These are phyloP conservation scores for Tricholauxania praeusta DNA, from an alignment of 2,888 invertebrate genomes.

Conservation along the genomic window DNA sequence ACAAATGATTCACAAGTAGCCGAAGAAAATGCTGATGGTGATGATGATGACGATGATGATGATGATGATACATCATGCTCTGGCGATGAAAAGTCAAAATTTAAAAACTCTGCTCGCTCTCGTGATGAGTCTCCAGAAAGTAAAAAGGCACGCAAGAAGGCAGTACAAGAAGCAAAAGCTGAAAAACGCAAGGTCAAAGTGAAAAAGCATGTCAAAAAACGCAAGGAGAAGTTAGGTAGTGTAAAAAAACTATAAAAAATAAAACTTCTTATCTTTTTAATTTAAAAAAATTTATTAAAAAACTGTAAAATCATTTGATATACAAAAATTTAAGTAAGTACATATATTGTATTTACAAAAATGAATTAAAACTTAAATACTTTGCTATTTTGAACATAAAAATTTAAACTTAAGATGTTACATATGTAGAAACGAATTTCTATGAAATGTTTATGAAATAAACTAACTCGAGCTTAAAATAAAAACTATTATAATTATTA, in stretches of 20 bases:
- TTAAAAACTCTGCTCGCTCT: constrained; percentile 76
- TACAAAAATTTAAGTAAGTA: neutral
- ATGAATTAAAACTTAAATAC: too few species aligned
- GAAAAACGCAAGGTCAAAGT: constrained; percentile 90
- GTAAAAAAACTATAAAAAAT: constrained; percentile 62
- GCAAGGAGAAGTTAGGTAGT: constrained; percentile 76
- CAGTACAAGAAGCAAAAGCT: constrained; percentile 87
- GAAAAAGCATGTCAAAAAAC: constrained; percentile 94
- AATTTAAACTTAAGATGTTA: too few species aligned
- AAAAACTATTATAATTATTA: too few species aligned
- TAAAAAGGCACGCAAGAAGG: constrained; percentile 87
- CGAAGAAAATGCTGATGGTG: constrained; percentile 46
- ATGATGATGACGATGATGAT: constrained; percentile 46
- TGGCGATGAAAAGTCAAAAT: constrained; percentile 69
- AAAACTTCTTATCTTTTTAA: neutral
- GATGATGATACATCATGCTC: constrained; percentile 45
- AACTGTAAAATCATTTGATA: neutral
- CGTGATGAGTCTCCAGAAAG: constrained; percentile 85
- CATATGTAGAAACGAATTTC: too few species aligned
- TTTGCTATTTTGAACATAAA: too few species aligned
- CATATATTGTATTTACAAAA: neutral
- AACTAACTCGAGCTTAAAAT: too few species aligned
- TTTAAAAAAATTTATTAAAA: constrained; percentile 4
- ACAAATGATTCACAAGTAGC: constrained; percentile 1
- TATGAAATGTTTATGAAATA: too few species aligned